Base-by-base conservation (phyloP, 2,113 vertebrate species). In the Odocoileus virginianus region DNA sequence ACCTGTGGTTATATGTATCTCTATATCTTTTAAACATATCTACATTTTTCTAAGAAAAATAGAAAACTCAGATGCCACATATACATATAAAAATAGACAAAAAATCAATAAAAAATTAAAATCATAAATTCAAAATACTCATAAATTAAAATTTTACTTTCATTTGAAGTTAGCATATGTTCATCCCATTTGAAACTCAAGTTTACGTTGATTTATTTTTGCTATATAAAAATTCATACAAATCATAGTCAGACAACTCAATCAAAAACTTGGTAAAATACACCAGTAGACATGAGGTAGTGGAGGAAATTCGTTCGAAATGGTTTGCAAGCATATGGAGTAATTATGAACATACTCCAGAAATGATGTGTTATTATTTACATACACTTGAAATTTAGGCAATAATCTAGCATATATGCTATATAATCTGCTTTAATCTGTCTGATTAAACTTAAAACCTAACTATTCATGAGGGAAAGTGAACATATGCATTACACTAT, bases 221-320 rank as follows among this genome's bases (percentile, higher is more conserved):
- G 21, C 2, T 28, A 40, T 30, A 84, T 23, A 60, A 71, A 50
- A 58, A 2, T 17, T 64, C 52, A n/a, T 14, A 13, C 0, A 78
- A 50, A 64, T 19, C n/a, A 83, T 6, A 33, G 7, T 36, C 12
- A 23, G 64, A 57, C 3, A 95, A 89, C 21, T 21, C 5, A 78
- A 4, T 54, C 14, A 74, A 76, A 60, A 57, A 58, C 8, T 7
- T 40, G 21, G 5, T 8, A 54, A n/a, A 85, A 76, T 67, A 33
- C 1, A 85, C 2, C 79, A 3, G 2, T 8, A 40, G 55, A 36
- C 28, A 83, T 55, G 1, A 16, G 6, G 0, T 30, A 10, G 14
- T 25, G 13, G 7, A 19, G 2, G 12, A 52, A 30, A 52, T 16
- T 27, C 1, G 33, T 30, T 54, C 1, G 58, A 81, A 88, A 60